Base-by-base conservation (phyloP, 2,797 vertebrate species). In the Micrastur ruficollis region DNA sequence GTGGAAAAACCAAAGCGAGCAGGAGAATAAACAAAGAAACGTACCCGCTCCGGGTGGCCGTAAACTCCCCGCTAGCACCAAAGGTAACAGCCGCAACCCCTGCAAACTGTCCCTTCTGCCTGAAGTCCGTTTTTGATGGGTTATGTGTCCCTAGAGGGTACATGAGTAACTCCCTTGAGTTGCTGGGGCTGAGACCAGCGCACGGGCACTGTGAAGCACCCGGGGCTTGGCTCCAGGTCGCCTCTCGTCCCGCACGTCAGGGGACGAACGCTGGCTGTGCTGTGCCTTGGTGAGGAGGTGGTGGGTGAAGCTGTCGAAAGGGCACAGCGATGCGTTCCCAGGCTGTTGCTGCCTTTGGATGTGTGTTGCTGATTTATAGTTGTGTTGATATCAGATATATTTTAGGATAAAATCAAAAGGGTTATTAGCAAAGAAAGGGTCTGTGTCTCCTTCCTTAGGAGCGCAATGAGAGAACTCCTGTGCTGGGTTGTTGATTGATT, bases 291-390 rank as follows among this genome's bases (percentile, higher is more conserved):
- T 2, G 9, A 29, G 61, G 61, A 36, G 6, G 61, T 6, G 20
- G 26, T 9, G 50, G 68, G 52, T 13, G 61, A 58, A 15, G 52
- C 52, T 18, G 61, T 8, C 4, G 1, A 9, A 42, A 16, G 26
- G 61, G 31, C 71, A 26, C 3, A 1, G 11, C 44, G 70, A 29
- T 0, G 0, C 1, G 3, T 14, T 19, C 49, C 40, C 2, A 5
- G 59, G 81, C 47, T 34, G 74, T 10, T 8, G 0, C n/a, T 46
- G 47, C 65, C 63, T 53, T 29, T n/a, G 8, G 40, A 2, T 11
- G 8, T n/a, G 47, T 17, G 65, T 25, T 20, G 15, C 49, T 56
- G 73, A 6, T 31, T 31, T 18, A 34, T 9, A 26, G 34, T 13
- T 8, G 13, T 14, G 1, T 8, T 17, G 25, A 8, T 40, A 31